These are phyloP conservation scores for Donacobius atricapilla DNA, from an alignment of 2,113 vertebrate genomes.

Conservation along the genomic window DNA sequence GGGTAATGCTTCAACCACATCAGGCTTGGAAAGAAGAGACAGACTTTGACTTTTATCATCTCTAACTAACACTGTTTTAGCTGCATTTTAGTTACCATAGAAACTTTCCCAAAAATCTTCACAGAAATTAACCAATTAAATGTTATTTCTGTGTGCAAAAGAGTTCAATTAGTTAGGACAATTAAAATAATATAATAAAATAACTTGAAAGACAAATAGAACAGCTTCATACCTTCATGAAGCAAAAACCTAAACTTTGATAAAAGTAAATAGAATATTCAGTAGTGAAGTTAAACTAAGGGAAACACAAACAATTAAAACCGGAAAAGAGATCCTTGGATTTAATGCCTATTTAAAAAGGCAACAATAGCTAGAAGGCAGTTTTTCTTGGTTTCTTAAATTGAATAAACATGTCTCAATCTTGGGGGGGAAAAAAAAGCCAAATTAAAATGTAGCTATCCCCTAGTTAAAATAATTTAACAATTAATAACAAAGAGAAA, in stretches of 20 bases:
- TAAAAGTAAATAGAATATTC: neutral
- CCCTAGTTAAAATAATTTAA: neutral
- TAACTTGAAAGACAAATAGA: conserved; percentile 23
- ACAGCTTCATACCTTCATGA: conserved; percentile 24
- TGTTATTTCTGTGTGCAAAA: conserved; percentile 36
- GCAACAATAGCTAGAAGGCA: neutral
- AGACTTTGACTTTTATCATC: neutral
- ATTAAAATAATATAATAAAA: conserved; percentile 62
- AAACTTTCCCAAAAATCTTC: neutral
- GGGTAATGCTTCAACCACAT: neutral
- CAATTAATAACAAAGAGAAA: neutral
- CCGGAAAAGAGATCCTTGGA: neutral
- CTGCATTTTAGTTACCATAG: neutral
- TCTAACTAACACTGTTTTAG: conserved; percentile 36
- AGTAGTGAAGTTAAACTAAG: neutral
- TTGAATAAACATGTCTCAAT: neutral
- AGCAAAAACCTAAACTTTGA: neutral
- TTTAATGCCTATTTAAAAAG: neutral
- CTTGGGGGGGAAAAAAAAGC: neutral
- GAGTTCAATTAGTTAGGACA: conserved; percentile 52
- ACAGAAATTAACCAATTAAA: conserved; percentile 37
- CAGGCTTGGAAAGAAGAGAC: conserved; percentile 9
- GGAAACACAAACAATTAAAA: neutral
- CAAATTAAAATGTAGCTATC: neutral
- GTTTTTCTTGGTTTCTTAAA: neutral